Evolutionary conservation across 2,113 vertebrate genomes (phyloP), one percentile per base, ranked within the genome.

Genomic region (Propithecus coquereli): DNA sequence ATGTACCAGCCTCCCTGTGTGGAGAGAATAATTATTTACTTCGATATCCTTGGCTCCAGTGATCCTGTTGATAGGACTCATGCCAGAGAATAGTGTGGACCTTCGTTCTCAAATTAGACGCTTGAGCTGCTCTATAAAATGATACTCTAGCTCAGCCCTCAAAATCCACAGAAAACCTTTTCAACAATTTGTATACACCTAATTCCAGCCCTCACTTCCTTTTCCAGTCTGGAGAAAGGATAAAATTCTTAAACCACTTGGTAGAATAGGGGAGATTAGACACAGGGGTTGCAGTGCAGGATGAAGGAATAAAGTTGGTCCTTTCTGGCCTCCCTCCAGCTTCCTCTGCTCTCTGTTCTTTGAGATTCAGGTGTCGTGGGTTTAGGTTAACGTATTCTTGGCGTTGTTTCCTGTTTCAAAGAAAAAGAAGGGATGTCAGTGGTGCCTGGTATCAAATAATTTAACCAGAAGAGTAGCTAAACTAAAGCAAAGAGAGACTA

Each of bases 371-470:
- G 52, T 20, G 37, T 0, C 30, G 47, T 66, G 57, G 76, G 30
- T 76, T 93, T 70, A 79, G 87, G 96, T 94, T 94, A 94, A 96
- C 84, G 43, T 63, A 37, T 93, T 88, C 79, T 96, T 80, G 79
- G 65, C 6, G 40, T 37, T 87, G 92, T 81, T 97, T 98, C 95
- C 95, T 95, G 89, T 96, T 90, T 92, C 91, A 84, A 52, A 96
- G 93, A 76, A 93, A 96, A 87, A 74, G 76, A 82, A 74, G 84
- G 77, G 89, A 88, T 90, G 92, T 85, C 77, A 65, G 66, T 0
- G 96, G 91, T 97, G 59, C 97, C 97, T 96, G 96, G 94, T 97
- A 93, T 84, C 97, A 96, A 97, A 97, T 96, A 92, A 97, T 97
- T 98, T 95, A 90, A 90, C 83, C 83, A 95, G 89, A 87, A 92